These are phyloP conservation scores for Melozone crissalis DNA, from an alignment of 2,113 vertebrate genomes.

Conservation along the genomic window DNA sequence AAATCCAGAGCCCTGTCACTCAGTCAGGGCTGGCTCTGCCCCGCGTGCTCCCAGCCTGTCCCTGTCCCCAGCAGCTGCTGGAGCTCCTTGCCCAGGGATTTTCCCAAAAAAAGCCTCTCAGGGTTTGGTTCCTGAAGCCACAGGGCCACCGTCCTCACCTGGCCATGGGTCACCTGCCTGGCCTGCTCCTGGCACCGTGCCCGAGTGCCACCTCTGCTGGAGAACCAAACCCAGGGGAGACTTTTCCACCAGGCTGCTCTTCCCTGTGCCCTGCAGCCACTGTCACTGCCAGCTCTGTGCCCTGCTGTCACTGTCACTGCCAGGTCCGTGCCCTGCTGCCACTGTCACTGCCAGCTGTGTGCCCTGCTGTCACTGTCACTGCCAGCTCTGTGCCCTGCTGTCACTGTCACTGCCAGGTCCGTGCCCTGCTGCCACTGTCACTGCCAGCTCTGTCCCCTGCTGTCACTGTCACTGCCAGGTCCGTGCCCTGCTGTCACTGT, in stretches of 20 bases:
- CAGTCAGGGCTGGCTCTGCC: not conserved
- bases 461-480: too few relatives aligned
- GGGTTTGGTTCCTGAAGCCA: not conserved
- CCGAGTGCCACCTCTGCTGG: not conserved
- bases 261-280: too few relatives aligned
- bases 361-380: too few relatives aligned
- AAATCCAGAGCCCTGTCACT: rapidly evolving
- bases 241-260: rapidly evolving
- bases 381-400: too few relatives aligned
- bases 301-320: not conserved
- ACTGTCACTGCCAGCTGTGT: too few relatives aligned
- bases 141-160: not conserved
- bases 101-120: not conserved
- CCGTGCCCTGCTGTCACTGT: too few relatives aligned
- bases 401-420: too few relatives aligned
- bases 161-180: not conserved
- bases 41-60: rapidly evolving
- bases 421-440: too few relatives aligned
- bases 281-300: too few relatives aligned
- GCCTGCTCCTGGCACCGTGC: not conserved
- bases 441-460: not conserved
- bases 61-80: not conserved
- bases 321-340: too few relatives aligned
- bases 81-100: not conserved
- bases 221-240: not conserved